phyloP scores from a whole-genome alignment of 2,888 invertebrate species.

The Dynastes tityus region DNA sequence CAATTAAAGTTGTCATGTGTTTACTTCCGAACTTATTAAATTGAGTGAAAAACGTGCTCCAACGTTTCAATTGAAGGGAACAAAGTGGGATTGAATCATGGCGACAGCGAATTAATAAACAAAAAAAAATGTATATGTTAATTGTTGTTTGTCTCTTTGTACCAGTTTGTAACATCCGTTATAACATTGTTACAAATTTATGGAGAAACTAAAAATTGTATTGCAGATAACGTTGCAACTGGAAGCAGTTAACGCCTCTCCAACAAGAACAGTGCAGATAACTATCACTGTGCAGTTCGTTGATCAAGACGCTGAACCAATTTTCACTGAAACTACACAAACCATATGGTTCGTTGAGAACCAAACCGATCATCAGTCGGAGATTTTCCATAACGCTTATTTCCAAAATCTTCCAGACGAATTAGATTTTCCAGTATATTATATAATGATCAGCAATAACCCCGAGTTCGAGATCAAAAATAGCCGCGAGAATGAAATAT shows the following conservation, averaged over 20 bases:
- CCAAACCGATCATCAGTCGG: constrained; percentile 37
- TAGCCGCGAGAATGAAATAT: constrained; percentile 54
- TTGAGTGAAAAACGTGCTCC: too few species aligned
- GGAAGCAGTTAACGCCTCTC: neutral
- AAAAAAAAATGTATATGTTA: too few species aligned
- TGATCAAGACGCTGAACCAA: constrained; percentile 71
- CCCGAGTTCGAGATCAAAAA: constrained; percentile 35
- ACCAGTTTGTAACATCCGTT: too few species aligned
- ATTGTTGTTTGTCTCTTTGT: too few species aligned
- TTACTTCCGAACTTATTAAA: too few species aligned
- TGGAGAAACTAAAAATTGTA: neutral
- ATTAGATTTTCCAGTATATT: constrained; percentile 49
- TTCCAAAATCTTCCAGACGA: constrained; percentile 5
- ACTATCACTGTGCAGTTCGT: constrained; percentile 69
- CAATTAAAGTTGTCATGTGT: too few species aligned
- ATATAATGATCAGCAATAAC: constrained; percentile 43
- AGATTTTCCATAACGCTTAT: neutral
- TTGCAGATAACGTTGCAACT: constrained; percentile 34
- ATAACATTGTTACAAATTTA: too few species aligned
- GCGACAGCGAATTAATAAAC: too few species aligned
- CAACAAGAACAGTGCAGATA: constrained; percentile 57
- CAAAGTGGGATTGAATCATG: too few species aligned
- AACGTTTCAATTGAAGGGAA: too few species aligned
- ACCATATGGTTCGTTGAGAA: constrained; percentile 70
- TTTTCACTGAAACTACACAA: constrained; percentile 63